These are phyloP conservation scores for Leptinotarsa defecta DNA, from an alignment of 1,140 invertebrate genomes.

Conservation along the genomic window DNA sequence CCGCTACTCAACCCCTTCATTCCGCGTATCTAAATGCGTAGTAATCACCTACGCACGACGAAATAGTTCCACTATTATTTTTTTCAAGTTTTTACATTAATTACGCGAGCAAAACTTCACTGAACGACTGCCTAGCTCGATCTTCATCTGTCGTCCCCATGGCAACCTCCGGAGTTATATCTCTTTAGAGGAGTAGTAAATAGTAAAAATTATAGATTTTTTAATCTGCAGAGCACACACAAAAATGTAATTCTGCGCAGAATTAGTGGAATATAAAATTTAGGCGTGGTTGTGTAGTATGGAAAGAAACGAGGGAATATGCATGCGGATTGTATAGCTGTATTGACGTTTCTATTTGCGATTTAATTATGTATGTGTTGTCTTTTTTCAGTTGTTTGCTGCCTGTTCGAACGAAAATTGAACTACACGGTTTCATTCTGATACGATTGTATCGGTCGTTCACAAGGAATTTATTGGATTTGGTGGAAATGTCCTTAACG, in stretches of 20 bases:
- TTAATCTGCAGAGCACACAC: constrained; percentile 44
- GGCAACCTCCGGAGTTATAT: constrained; percentile 41
- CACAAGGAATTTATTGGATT: not conserved
- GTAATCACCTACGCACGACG: constrained; percentile 44
- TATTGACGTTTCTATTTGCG: constrained; percentile 54
- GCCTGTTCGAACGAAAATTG: constrained; percentile 3
- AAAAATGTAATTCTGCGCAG: constrained; percentile 50
- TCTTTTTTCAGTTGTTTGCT: constrained; percentile 45
- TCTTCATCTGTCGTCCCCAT: constrained; percentile 44
- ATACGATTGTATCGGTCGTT: not conserved
- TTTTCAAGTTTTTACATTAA: constrained; percentile 34
- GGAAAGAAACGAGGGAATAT: constrained; percentile 49
- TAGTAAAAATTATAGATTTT: constrained; percentile 53
- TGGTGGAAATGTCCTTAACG: too few species aligned
- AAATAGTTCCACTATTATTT: constrained; percentile 41
- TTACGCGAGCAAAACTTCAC: constrained; percentile 33
- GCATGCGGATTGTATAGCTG: constrained; percentile 42
- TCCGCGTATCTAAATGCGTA: constrained; percentile 44
- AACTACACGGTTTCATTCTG: not conserved
- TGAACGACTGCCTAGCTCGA: constrained; percentile 36
- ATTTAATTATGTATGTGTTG: constrained; percentile 52
- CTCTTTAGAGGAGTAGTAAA: constrained; percentile 47
- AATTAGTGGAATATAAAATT: constrained; percentile 49
- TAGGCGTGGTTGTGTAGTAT: constrained; percentile 46
- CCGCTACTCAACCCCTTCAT: constrained; percentile 37